Evolutionary conservation across 2,797 vertebrate genomes (phyloP).

Genomic region (Pogonophryne albipinna): DNA sequence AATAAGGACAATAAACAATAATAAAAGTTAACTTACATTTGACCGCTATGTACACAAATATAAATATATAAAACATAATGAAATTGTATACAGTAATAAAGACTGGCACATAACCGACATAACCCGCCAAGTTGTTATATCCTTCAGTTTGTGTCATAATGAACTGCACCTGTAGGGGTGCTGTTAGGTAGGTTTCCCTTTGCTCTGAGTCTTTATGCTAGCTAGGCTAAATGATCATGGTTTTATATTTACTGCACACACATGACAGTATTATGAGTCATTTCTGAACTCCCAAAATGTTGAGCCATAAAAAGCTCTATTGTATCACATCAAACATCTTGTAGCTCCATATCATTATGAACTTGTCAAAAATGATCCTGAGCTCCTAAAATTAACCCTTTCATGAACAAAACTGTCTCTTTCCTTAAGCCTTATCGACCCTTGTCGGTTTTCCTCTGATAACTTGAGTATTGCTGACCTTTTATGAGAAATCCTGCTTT

Average conservation of each 20-base stretch:
- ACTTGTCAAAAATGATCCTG: constrained; percentile 3
- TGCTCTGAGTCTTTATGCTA: no score
- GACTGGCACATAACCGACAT: no score
- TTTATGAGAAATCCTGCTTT: constrained; percentile 38
- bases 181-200: neutral
- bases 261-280: neutral
- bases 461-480: constrained; percentile 45
- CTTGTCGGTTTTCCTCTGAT: constrained; percentile 48
- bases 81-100: no score
- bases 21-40: no score
- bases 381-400: constrained; percentile 17
- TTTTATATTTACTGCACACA: neutral
- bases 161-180: neutral
- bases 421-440: constrained; percentile 40
- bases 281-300: neutral
- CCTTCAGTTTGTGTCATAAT: no score
- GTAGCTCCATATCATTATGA: constrained; percentile 15
- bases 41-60: no score
- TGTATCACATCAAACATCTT: constrained; percentile 4
- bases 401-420: constrained; percentile 11
- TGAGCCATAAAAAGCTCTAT: neutral
- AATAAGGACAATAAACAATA: no score
- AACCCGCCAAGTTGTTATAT: no score
- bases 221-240: neutral
- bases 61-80: no score